Conservation (phyloP, 2,113 vertebrate genomes). For the Protobothrops flavoviridis region DNA sequence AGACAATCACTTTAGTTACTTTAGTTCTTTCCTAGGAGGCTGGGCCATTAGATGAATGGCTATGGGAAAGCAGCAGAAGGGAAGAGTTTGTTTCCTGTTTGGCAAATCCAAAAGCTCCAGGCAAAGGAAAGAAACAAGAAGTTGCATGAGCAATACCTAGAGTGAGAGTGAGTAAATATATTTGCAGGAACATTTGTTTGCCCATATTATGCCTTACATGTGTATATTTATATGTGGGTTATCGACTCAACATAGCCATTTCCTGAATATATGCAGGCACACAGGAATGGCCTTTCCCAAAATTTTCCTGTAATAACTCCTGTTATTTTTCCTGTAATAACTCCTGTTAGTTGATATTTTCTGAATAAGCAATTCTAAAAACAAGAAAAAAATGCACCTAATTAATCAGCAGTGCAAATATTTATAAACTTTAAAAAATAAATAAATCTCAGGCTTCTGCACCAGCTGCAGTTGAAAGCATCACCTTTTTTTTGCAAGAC, state of each 20-base stretch:
- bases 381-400: not conserved
- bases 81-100: constrained; percentile 16
- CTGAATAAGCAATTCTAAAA: not conserved
- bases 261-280: not conserved
- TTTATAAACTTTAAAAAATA: not conserved
- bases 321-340: not conserved
- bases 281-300: not conserved
- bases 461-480: not conserved
- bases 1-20: not conserved
- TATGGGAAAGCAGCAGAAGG: not conserved
- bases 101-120: constrained; percentile 58
- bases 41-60: not conserved
- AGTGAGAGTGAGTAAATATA: constrained; percentile 31
- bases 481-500: not conserved
- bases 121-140: constrained; percentile 15
- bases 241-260: not conserved
- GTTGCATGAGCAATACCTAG: not conserved
- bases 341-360: not conserved
- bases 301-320: not conserved
- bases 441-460: not conserved
- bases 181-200: constrained; percentile 49
- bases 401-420: not conserved
- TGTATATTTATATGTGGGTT: not conserved
- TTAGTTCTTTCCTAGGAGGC: not conserved
- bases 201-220: constrained; percentile 51